Evolutionary conservation across 1,140 invertebrate species (phyloP).

Genomic region (Drepana arcuata): DNA sequence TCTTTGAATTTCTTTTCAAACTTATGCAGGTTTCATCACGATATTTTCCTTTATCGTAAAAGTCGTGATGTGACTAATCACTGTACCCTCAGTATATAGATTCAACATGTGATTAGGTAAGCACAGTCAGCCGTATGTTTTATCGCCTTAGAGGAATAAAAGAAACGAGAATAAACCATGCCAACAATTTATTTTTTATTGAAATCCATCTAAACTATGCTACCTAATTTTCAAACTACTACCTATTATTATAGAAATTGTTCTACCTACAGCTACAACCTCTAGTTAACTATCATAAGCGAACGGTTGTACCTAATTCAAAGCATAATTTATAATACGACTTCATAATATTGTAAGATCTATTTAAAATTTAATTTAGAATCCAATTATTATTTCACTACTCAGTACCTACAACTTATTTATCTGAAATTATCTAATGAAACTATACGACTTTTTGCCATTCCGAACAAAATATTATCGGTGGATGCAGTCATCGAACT

Average conservation of each 20-base stretch:
- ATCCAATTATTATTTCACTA: slow-evolving; percentile 18
- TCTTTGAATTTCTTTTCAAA: too few species aligned
- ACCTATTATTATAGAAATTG: slow-evolving; percentile 11
- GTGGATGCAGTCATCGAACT: slow-evolving; percentile 58
- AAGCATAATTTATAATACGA: slow-evolving; percentile 26
- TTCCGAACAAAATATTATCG: slow-evolving; percentile 63
- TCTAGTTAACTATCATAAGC: slow-evolving; percentile 24
- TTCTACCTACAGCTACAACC: slow-evolving; percentile 12
- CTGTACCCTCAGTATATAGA: too few species aligned
- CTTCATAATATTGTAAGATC: slow-evolving; percentile 13
- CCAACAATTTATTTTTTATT: slow-evolving; percentile 45
- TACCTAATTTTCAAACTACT: slow-evolving; percentile 14
- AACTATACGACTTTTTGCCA: slow-evolving; percentile 49
- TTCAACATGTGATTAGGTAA: too few species aligned
- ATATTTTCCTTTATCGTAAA: too few species aligned
- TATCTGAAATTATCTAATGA: slow-evolving; percentile 48
- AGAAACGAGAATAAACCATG: slow-evolving; percentile 18
- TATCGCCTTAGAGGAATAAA: too few species aligned
- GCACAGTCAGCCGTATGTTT: too few species aligned
- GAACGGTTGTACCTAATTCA: slow-evolving; percentile 21
- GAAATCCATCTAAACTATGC: slow-evolving; percentile 6
- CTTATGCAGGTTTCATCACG: too few species aligned
- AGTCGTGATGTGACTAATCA: too few species aligned
- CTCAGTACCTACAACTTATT: slow-evolving; percentile 12
- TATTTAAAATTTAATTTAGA: slow-evolving; percentile 22